A percentile compares a stretch with the other conserved stretches of the same genome.
These are phyloP conservation scores for Tuta absoluta DNA, from an alignment of 2,888 invertebrate species.

Conservation along the genomic window DNA sequence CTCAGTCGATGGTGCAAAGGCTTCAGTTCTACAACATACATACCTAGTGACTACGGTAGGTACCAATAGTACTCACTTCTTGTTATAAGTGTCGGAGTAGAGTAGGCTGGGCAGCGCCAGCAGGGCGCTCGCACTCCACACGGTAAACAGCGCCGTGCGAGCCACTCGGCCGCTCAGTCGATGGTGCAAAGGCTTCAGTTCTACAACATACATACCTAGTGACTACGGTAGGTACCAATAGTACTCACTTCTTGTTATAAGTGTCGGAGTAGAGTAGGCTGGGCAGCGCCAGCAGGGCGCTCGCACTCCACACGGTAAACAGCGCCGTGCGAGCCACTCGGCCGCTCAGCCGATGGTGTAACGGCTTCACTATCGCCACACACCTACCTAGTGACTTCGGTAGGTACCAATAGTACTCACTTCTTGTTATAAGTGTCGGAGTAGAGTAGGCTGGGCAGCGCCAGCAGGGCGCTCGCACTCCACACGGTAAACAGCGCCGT, in stretches of 20 bases:
- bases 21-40: slow-evolving; percentile 94
- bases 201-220: no score
- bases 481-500: slow-evolving; percentile 89
- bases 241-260: slow-evolving; percentile 85
- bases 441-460: slow-evolving; percentile 89
- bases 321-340: slow-evolving; percentile 87
- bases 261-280: slow-evolving; percentile 90
- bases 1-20: slow-evolving; percentile 92
- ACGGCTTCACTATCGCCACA: slow-evolving; percentile 93
- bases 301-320: slow-evolving; percentile 89
- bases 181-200: no score
- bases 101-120: slow-evolving; percentile 90
- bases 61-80: slow-evolving; percentile 80
- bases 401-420: slow-evolving; percentile 71
- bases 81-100: slow-evolving; percentile 88
- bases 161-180: slow-evolving; percentile 90
- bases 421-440: slow-evolving; percentile 88
- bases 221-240: not conserved
- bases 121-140: slow-evolving; percentile 89
- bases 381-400: no score
- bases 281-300: slow-evolving; percentile 88
- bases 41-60: no score
- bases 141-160: slow-evolving; percentile 85
- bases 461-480: slow-evolving; percentile 87
- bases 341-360: slow-evolving; percentile 90